These are phyloP conservation scores for Cyclophora punctaria DNA, from an alignment of 2,888 invertebrate genomes.

Conservation along the genomic window DNA sequence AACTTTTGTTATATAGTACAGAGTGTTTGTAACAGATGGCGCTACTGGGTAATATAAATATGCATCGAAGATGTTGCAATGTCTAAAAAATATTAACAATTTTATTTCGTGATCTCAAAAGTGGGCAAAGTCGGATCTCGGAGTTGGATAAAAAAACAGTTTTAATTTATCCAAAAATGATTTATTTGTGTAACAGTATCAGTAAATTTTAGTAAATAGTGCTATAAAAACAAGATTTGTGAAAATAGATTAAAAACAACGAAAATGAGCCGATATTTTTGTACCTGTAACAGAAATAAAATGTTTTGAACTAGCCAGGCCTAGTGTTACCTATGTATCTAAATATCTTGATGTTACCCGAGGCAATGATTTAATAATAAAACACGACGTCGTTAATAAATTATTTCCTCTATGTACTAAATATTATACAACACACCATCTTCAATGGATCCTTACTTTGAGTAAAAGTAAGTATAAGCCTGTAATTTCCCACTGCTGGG, in stretches of 20 bases:
- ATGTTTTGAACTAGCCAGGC: not conserved
- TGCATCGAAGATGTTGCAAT: too few relatives aligned
- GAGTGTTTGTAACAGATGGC: too few relatives aligned
- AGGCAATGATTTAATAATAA: too few relatives aligned
- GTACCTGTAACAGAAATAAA: slow-evolving; percentile 21
- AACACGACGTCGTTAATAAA: too few relatives aligned
- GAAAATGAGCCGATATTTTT: slow-evolving; percentile 19
- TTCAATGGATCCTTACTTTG: too few relatives aligned
- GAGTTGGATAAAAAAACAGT: not conserved
- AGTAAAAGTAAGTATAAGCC: too few relatives aligned
- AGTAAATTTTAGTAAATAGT: slow-evolving; percentile 2
- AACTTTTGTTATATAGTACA: too few relatives aligned
- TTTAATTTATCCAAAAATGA: not conserved
- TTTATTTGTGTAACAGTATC: slow-evolving; percentile 7
- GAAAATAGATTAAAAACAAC: slow-evolving; percentile 12
- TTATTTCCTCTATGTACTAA: not conserved
- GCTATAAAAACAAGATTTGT: slow-evolving; percentile 5
- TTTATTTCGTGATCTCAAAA: too few relatives aligned
- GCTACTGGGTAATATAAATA: too few relatives aligned
- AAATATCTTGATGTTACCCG: not conserved
- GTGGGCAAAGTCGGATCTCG: too few relatives aligned
- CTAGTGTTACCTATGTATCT: not conserved
- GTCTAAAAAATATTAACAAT: too few relatives aligned
- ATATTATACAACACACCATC: slow-evolving; percentile 1
- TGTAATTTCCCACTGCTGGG: too few relatives aligned